Base-by-base conservation (phyloP, 1,140 invertebrate genomes). In the Danaus plexippus region DNA sequence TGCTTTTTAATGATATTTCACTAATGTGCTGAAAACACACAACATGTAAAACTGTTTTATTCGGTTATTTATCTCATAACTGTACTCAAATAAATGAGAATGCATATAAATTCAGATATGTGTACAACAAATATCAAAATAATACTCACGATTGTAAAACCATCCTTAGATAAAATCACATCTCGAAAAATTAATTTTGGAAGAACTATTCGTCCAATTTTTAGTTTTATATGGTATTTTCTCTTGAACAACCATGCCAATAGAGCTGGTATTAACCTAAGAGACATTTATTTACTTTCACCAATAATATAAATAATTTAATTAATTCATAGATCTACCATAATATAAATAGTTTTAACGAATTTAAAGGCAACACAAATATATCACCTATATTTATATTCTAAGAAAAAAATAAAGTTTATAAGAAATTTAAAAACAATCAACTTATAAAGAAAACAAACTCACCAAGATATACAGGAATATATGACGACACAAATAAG, bases 1-100 rank as follows among this genome's bases (percentile, higher is more conserved):
- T 96, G 77, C 95, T 97, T 11, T 94, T 91, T 54, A 97, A 89
- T 69, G 94, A 93, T 54, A 97, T 91, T 80, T 95, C 92, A 70
- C 96, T 94, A 60, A 97, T 92, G 87, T 95, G 92, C 94, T 97
- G 63, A 32, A 75, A 77, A 57, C 40, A 63, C 41, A 59, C 11
- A 54, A 42, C 45, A 32, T 7, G 47, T 15, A 48, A 43, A 12
- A 45, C 3, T 12, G n/a, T 11, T 11, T 15, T 43, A 9, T 52
- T 52, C 43, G 43, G 22, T 6, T 32, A 32, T 32, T 32, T 32
- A 32, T 32, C 4, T 8, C 7, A 32, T 32, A 32, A 8, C 22
- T 32, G 7, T 32, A 32, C 22, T 32, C 22, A 43, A 13, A 43
- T 42, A 43, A 42, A 43, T n/a, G 2, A 47, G 18, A 8, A 47